A percentile compares a stretch with the other conserved stretches of the same genome.
phyloP scores from a whole-genome alignment of 1,140 invertebrate genomes.

The Helicorthomorpha holstii region DNA sequence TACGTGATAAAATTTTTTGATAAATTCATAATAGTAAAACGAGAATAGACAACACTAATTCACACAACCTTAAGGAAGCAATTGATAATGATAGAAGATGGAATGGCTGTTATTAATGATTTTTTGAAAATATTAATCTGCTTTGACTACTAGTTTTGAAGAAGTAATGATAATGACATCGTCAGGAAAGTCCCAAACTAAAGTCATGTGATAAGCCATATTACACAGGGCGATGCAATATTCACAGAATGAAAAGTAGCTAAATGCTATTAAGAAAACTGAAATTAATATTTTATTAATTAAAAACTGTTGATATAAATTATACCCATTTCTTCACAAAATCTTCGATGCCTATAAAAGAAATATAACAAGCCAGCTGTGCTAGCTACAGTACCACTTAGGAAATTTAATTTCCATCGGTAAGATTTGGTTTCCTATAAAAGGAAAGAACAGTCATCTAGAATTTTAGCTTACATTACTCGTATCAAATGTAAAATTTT shows the following conservation, averaged over 20 bases:
- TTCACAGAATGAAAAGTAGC: slow-evolving; percentile 81
- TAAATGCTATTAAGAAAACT: slow-evolving; percentile 52
- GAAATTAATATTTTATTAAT: not conserved
- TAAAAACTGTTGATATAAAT: slow-evolving; percentile 9
- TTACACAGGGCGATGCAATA: slow-evolving; percentile 77
- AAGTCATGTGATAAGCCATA: slow-evolving; percentile 77
- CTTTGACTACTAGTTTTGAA: too few relatives aligned
- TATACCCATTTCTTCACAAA: slow-evolving; percentile 73
- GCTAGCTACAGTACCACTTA: slow-evolving; percentile 51
- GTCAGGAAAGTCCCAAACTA: slow-evolving; percentile 65
- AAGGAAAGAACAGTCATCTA: slow-evolving; percentile 2
- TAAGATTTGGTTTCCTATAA: slow-evolving; percentile 33
- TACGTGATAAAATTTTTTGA: too few relatives aligned
- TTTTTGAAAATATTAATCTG: too few relatives aligned
- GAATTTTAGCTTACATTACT: not conserved
- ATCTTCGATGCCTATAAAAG: slow-evolving; percentile 68
- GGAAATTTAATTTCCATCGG: slow-evolving; percentile 51
- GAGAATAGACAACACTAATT: too few relatives aligned
- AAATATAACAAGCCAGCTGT: slow-evolving; percentile 65
- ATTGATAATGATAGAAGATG: too few relatives aligned
- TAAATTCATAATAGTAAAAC: too few relatives aligned
- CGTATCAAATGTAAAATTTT: too few relatives aligned
- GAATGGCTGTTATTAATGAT: too few relatives aligned
- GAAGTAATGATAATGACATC: slow-evolving; percentile 54
- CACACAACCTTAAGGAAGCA: too few relatives aligned